Percentiles rank a stretch among this genome's conserved stretches.
These are phyloP conservation scores for Lycodopsis pacificus DNA, from an alignment of 2,797 vertebrate species.

Conservation along the genomic window DNA sequence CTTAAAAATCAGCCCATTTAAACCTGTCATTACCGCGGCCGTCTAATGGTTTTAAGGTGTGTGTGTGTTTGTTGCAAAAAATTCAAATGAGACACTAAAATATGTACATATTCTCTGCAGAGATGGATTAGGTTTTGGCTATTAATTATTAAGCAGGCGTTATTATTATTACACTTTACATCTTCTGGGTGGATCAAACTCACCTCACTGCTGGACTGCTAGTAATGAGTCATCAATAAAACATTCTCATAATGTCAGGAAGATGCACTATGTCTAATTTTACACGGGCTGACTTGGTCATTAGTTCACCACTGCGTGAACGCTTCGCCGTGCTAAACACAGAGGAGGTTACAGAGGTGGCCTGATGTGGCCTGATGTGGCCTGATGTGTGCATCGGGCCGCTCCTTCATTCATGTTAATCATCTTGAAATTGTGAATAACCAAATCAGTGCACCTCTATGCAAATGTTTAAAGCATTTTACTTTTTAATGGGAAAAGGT, in stretches of 20 bases:
- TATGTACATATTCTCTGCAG: slow-evolving; percentile 85
- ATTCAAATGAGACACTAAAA: slow-evolving; percentile 88
- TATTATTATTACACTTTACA: slow-evolving; percentile 88
- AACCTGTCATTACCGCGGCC: slow-evolving; percentile 80
- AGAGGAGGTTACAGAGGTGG: slow-evolving; percentile 65
- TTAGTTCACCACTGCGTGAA: slow-evolving; percentile 84
- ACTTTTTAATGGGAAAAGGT: slow-evolving; percentile 74
- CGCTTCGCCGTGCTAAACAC: slow-evolving; percentile 71
- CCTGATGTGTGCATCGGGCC: slow-evolving; percentile 79
- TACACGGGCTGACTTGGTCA: slow-evolving; percentile 79
- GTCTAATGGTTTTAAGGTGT: slow-evolving; percentile 84
- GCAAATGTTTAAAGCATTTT: slow-evolving; percentile 79
- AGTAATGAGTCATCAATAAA: slow-evolving; percentile 89
- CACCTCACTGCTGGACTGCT: slow-evolving; percentile 82
- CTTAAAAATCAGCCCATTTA: slow-evolving; percentile 84
- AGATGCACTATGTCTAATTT: slow-evolving; percentile 82
- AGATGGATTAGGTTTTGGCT: slow-evolving; percentile 85
- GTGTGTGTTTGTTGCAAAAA: slow-evolving; percentile 85
- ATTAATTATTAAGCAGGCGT: slow-evolving; percentile 87
- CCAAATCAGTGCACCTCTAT: slow-evolving; percentile 73
- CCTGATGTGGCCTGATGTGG: slow-evolving; percentile 66
- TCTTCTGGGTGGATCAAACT: slow-evolving; percentile 83
- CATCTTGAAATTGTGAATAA: slow-evolving; percentile 67
- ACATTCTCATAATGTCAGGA: slow-evolving; percentile 87
- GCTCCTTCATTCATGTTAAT: slow-evolving; percentile 84